Evolutionary conservation across 1,140 invertebrate genomes (phyloP).

Genomic region (Hesperophylax magnus): DNA sequence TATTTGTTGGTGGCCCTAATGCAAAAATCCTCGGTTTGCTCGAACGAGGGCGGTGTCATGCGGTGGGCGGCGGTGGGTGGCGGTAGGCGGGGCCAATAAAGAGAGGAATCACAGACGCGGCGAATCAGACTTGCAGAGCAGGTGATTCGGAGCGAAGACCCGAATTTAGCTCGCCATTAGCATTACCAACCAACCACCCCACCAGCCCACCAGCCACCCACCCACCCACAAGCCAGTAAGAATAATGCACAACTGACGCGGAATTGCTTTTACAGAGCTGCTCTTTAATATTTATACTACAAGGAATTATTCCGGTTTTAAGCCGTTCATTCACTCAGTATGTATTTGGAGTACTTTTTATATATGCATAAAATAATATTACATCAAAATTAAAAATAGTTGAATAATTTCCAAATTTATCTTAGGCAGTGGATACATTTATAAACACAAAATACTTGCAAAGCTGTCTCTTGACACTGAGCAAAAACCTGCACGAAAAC

Average conservation of each 20-base stretch:
- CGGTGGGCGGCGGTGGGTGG: too few relatives aligned
- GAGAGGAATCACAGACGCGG: conserved; percentile 13
- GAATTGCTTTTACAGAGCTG: conserved; percentile 3
- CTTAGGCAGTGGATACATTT: too few relatives aligned
- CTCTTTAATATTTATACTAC: too few relatives aligned
- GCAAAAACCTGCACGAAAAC: too few relatives aligned
- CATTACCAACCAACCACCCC: conserved; percentile 35
- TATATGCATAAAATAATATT: too few relatives aligned
- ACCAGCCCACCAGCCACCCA: background rate
- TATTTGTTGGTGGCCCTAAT: background rate
- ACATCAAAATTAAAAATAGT: too few relatives aligned
- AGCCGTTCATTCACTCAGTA: too few relatives aligned
- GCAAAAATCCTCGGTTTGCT: conserved; percentile 3
- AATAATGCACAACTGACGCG: conserved; percentile 13
- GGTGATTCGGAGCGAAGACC: conserved; percentile 46
- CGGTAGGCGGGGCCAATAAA: conserved; percentile 8
- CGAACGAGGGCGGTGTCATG: background rate
- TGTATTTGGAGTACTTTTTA: too few relatives aligned
- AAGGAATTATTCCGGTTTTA: too few relatives aligned
- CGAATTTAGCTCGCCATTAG: conserved; percentile 37
- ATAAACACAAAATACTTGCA: too few relatives aligned
- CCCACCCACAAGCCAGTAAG: background rate
- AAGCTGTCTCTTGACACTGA: too few relatives aligned
- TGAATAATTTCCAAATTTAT: too few relatives aligned
- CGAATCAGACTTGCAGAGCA: conserved; percentile 51